A percentile compares a stretch with the other conserved stretches of the same genome.
These are phyloP conservation scores for Elgaria multicarinata DNA, from an alignment of 2,113 vertebrate species.

Conservation along the genomic window DNA sequence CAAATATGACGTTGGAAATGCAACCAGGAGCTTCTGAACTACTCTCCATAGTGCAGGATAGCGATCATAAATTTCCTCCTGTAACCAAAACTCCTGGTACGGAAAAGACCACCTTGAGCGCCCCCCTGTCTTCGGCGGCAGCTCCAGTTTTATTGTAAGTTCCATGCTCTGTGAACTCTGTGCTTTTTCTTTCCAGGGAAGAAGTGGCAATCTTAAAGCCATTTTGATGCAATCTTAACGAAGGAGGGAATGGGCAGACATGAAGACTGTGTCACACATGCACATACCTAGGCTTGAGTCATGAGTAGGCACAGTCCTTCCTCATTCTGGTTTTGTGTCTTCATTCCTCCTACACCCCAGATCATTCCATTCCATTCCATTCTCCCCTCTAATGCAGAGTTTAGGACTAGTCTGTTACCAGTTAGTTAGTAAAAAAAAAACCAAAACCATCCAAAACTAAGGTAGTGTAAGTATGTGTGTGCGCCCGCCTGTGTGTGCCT, in stretches of 20 bases:
- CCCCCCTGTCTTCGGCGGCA: too few relatives aligned
- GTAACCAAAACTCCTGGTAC: too few relatives aligned
- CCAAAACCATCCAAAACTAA: neutral
- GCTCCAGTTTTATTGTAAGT: neutral
- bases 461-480: too few relatives aligned
- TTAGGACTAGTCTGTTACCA: neutral
- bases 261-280: neutral
- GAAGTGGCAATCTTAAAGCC: neutral
- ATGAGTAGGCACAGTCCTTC: neutral
- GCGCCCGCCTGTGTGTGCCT: too few relatives aligned
- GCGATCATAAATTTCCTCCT: too few relatives aligned
- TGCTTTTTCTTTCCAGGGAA: neutral
- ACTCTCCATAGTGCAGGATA: too few relatives aligned
- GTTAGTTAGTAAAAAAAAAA: neutral
- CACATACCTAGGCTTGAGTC: neutral
- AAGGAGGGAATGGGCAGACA: accelerated
- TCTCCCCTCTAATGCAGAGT: neutral
- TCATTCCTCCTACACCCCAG: neutral
- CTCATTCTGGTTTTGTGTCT: neutral
- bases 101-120: too few relatives aligned
- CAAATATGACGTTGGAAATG: too few relatives aligned
- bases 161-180: neutral
- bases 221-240: neutral
- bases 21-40: too few relatives aligned
- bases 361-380: neutral